Evolutionary conservation across 2,797 vertebrate species (phyloP).

Genomic region (Sparus aurata): DNA sequence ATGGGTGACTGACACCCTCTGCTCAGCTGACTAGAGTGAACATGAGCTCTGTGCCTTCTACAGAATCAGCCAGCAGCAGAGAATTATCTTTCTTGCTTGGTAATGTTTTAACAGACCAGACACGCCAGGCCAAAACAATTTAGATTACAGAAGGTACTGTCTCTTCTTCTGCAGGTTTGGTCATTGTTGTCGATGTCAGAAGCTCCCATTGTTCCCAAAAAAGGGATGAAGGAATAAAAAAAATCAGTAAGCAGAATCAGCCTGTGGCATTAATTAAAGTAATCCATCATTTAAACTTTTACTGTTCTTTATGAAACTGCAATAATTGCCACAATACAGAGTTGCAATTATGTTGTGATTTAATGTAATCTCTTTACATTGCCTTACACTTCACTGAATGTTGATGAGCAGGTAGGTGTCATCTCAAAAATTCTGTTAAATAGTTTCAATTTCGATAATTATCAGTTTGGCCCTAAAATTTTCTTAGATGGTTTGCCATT

Average conservation of each 20-base stretch:
- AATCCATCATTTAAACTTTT: neutral
- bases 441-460: no score
- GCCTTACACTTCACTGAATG: neutral
- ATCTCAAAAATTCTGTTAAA: no score
- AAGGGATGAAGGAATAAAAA: neutral
- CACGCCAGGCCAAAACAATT: no score
- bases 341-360: neutral
- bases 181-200: neutral
- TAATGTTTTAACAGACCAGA: no score
- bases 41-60: neutral
- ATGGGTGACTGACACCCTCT: neutral
- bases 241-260: neutral
- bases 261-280: neutral
- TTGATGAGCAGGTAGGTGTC: no score
- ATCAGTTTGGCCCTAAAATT: no score
- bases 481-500: no score
- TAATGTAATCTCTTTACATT: neutral
- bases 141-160: no score
- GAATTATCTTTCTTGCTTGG: neutral
- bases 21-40: neutral
- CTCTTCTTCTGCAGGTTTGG: neutral
- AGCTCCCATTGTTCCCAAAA: neutral
- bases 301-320: neutral
- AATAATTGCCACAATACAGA: slow-evolving; percentile 1
- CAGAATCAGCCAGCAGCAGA: no score